Evolutionary conservation across 2,888 invertebrate genomes (phyloP).

Genomic region (Cantharis nigra): DNA sequence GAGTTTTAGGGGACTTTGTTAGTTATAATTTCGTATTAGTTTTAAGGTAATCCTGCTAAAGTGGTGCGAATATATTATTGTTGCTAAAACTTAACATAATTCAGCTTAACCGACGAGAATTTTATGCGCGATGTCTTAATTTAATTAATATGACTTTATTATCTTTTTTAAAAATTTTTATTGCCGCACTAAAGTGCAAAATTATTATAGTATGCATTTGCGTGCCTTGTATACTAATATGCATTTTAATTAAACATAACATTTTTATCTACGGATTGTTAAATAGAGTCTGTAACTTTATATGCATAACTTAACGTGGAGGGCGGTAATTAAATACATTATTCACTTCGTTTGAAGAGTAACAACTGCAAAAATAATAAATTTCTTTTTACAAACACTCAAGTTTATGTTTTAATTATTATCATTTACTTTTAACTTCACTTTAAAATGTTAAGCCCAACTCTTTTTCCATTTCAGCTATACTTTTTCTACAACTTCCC

Average conservation of each 20-base stretch:
- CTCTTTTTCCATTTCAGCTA: neutral
- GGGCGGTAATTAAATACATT: neutral
- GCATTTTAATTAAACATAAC: constrained; percentile 16
- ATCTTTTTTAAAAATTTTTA: constrained; percentile 2
- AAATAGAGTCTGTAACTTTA: constrained; percentile 10
- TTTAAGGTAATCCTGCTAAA: constrained; percentile 40
- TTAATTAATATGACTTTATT: constrained; percentile 10
- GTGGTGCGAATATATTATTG: constrained; percentile 39
- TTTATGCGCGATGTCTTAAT: constrained; percentile 12
- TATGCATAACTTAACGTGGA: constrained; percentile 3
- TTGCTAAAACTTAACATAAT: constrained; percentile 37
- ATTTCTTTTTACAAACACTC: neutral
- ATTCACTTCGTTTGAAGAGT: neutral
- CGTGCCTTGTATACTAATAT: constrained; percentile 11
- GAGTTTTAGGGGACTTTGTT: constrained; percentile 10
- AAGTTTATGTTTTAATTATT: neutral
- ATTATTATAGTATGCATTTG: constrained; percentile 10
- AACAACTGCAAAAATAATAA: neutral
- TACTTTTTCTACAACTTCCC: too few relatives aligned
- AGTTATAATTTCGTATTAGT: constrained; percentile 44
- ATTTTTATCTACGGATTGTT: constrained; percentile 5
- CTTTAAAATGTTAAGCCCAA: neutral
- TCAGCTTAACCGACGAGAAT: constrained; percentile 33
- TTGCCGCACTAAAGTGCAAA: constrained; percentile 2
- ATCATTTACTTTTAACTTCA: neutral